A percentile compares a stretch with the other conserved stretches of the same genome.
These are phyloP conservation scores for Xiphorhynchus erythropygius DNA, from an alignment of 2,797 vertebrate species.

Conservation along the genomic window DNA sequence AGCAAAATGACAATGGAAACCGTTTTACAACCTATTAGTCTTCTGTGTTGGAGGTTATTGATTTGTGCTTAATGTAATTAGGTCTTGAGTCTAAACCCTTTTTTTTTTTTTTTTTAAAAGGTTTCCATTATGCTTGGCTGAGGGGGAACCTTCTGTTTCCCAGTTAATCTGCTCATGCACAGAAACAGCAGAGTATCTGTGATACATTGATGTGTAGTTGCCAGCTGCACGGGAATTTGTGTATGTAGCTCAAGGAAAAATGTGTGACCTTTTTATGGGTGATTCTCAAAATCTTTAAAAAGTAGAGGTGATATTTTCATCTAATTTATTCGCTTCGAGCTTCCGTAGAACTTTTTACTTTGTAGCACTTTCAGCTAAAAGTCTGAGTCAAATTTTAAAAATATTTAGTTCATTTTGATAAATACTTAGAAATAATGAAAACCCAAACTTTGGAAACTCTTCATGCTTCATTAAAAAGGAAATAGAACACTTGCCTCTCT, in stretches of 20 bases:
- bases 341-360: not conserved
- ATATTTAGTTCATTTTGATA: not conserved
- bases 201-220: not conserved
- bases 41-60: not conserved
- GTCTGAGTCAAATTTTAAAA: not conserved
- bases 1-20: not conserved
- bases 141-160: not conserved
- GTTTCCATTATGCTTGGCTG: not conserved
- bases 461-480: not conserved
- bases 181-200: not conserved
- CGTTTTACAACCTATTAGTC: not conserved
- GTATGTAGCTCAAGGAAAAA: not conserved
- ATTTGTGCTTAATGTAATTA: not conserved
- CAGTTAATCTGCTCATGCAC: not conserved
- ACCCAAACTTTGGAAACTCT: not conserved
- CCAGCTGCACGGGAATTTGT: not conserved
- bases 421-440: not conserved
- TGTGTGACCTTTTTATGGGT: not conserved
- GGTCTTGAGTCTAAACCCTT: not conserved
- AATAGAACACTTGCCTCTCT: not conserved
- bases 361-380: not conserved
- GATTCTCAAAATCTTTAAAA: not conserved
- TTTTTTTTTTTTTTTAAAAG: not conserved
- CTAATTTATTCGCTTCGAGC: not conserved
- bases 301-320: fast-evolving